Conservation (phyloP, 2,888 invertebrate genomes). For the Cacoxenus indagator region DNA sequence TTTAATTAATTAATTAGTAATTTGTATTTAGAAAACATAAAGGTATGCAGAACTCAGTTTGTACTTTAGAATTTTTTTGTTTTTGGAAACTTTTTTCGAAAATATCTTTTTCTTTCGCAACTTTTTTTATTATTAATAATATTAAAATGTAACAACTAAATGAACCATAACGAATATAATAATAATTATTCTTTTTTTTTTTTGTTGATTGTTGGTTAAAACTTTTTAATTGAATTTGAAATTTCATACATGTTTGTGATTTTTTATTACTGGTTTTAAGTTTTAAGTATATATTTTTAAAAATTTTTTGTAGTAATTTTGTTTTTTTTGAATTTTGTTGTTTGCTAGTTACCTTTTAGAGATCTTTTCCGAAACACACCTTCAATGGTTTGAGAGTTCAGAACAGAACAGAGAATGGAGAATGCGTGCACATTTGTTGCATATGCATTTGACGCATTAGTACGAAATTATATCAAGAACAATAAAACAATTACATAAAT, state of each 20-base stretch:
- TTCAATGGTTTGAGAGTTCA: slow-evolving; percentile 74
- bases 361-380: slow-evolving; percentile 97
- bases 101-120: slow-evolving; percentile 40
- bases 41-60: slow-evolving; percentile 18
- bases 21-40: slow-evolving; percentile 1
- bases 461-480: slow-evolving; percentile 68
- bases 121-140: slow-evolving; percentile 30
- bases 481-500: slow-evolving; percentile 61
- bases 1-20: slow-evolving; percentile 9
- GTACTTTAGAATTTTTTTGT: slow-evolving; percentile 34
- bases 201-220: slow-evolving; percentile 49
- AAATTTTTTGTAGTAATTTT: slow-evolving; percentile 41
- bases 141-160: slow-evolving; percentile 61
- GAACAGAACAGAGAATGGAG: slow-evolving; percentile 67
- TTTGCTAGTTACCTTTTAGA: slow-evolving; percentile 89
- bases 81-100: slow-evolving; percentile 40
- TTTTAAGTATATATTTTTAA: too few species aligned
- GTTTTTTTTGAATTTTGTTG: slow-evolving; percentile 47
- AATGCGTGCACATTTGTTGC: slow-evolving; percentile 72
- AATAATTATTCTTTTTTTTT: slow-evolving; percentile 54
- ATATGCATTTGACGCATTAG: slow-evolving; percentile 71
- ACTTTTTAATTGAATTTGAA: slow-evolving; percentile 56
- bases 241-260: slow-evolving; percentile 69
- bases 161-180: slow-evolving; percentile 30
- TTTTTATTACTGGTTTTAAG: slow-evolving; percentile 65